phyloP scores from a whole-genome alignment of 2,888 invertebrate genomes.

The Brachycybe producta region DNA sequence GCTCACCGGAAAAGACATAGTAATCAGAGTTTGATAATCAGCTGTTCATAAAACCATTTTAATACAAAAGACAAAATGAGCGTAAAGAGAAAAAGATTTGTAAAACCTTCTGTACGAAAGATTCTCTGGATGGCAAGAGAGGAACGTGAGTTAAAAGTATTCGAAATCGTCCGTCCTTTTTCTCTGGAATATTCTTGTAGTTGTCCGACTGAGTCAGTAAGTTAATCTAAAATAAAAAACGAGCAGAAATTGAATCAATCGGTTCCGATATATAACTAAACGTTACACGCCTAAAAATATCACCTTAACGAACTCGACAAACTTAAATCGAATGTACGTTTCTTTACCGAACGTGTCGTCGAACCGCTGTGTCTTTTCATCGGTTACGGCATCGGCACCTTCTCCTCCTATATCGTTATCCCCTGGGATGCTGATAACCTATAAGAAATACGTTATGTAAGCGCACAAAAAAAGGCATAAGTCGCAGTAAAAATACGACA shows the following conservation, averaged over 20 bases:
- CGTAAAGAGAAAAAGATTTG: background rate
- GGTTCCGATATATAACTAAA: background rate
- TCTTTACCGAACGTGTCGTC: slow-evolving; percentile 58
- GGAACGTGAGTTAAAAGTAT: slow-evolving; percentile 25
- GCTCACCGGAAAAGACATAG: too few species aligned
- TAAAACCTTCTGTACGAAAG: slow-evolving; percentile 19
- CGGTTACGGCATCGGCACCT: slow-evolving; percentile 50
- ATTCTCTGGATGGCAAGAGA: slow-evolving; percentile 21
- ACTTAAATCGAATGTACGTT: slow-evolving; percentile 37
- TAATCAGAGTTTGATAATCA: too few species aligned
- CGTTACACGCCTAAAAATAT: background rate
- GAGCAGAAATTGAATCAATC: background rate
- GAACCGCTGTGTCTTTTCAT: slow-evolving; percentile 57
- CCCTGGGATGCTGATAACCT: slow-evolving; percentile 68
- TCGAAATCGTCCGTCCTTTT: slow-evolving; percentile 19
- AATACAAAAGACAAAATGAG: background rate
- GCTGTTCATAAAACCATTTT: too few species aligned
- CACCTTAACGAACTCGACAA: slow-evolving; percentile 37
- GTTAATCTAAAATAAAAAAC: slow-evolving; percentile 13
- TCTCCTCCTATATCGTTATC: slow-evolving; percentile 98
- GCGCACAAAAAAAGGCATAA: background rate
- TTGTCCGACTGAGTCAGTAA: slow-evolving; percentile 1
- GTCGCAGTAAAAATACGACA: slow-evolving; percentile 21
- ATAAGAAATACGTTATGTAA: slow-evolving; percentile 13
- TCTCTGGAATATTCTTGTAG: slow-evolving; percentile 10